Evolutionary conservation across 1,140 invertebrate species (phyloP).

Genomic region (Macrobrachium rosenbergii): DNA sequence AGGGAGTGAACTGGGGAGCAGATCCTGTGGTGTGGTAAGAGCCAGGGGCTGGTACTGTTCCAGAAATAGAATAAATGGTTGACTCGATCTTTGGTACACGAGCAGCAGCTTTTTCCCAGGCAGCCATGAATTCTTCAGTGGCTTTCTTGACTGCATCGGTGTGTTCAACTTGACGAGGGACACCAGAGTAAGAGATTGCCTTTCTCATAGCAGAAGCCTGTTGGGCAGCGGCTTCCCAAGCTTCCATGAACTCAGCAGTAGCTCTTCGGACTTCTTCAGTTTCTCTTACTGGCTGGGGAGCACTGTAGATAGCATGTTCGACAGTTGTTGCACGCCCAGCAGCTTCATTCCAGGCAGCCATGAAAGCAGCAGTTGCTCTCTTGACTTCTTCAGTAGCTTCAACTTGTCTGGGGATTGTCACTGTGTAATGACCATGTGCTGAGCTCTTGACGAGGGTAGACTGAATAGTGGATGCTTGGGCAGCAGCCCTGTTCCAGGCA

Average conservation of each 20-base stretch:
- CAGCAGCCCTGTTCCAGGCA: constrained; percentile 36
- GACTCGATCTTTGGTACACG: constrained; percentile 27
- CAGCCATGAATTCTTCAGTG: constrained; percentile 31
- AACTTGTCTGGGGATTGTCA: neutral
- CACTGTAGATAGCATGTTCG: neutral
- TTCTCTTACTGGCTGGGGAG: neutral
- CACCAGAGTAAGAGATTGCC: neutral
- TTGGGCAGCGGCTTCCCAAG: constrained; percentile 30
- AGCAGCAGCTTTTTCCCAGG: constrained; percentile 33
- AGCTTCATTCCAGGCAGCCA: constrained; percentile 28
- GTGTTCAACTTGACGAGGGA: neutral
- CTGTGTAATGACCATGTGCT: neutral
- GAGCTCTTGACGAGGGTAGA: neutral
- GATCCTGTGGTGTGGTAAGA: neutral
- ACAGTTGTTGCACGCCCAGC: constrained; percentile 16
- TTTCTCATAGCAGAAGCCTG: constrained; percentile 11
- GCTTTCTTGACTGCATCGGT: constrained; percentile 36
- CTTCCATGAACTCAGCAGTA: constrained; percentile 20
- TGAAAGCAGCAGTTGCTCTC: constrained; percentile 29
- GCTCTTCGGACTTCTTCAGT: constrained; percentile 6
- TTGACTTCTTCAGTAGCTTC: constrained; percentile 29
- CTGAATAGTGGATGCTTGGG: constrained; percentile 1
- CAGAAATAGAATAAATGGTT: constrained; percentile 27
- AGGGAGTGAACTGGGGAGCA: constrained; percentile 28
- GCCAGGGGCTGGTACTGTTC: neutral